Percentiles rank a stretch among this genome's conserved stretches.
These are phyloP conservation scores for Drosophila melanosoma DNA, from an alignment of 2,888 invertebrate species.

Conservation along the genomic window DNA sequence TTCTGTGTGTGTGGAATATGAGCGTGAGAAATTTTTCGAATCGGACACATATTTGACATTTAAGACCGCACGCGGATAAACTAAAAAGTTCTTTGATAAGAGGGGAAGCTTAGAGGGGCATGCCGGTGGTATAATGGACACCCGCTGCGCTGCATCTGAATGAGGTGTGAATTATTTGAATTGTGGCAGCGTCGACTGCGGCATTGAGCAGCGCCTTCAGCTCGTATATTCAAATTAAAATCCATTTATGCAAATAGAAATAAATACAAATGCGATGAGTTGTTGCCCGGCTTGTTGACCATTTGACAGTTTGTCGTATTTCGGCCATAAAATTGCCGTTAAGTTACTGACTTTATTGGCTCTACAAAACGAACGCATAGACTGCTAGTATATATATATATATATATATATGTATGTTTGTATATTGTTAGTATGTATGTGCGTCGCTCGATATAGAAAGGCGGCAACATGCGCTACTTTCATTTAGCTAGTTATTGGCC, in stretches of 20 bases:
- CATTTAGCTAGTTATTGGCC: constrained; percentile 25
- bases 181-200: constrained; percentile 15
- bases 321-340: constrained; percentile 73
- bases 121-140: neutral
- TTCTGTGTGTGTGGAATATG: constrained; percentile 58
- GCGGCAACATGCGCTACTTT: constrained; percentile 16
- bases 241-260: constrained; percentile 74
- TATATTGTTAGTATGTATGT: neutral
- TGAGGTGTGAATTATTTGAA: constrained; percentile 76
- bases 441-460: constrained; percentile 16
- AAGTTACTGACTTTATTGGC: constrained; percentile 69
- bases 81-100: neutral
- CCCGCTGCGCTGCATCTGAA: constrained; percentile 58
- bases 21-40: constrained; percentile 73
- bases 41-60: constrained; percentile 55
- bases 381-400: neutral
- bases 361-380: constrained; percentile 6
- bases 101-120: neutral
- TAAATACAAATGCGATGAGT: constrained; percentile 51
- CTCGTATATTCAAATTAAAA: constrained; percentile 73
- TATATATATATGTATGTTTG: neutral
- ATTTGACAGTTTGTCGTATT: constrained; percentile 72
- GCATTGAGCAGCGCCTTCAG: constrained; percentile 33
- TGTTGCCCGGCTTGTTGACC: constrained; percentile 41
- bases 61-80: constrained; percentile 51